phyloP scores from a whole-genome alignment of 2,797 vertebrate genomes.

The Bufotes viridis region DNA sequence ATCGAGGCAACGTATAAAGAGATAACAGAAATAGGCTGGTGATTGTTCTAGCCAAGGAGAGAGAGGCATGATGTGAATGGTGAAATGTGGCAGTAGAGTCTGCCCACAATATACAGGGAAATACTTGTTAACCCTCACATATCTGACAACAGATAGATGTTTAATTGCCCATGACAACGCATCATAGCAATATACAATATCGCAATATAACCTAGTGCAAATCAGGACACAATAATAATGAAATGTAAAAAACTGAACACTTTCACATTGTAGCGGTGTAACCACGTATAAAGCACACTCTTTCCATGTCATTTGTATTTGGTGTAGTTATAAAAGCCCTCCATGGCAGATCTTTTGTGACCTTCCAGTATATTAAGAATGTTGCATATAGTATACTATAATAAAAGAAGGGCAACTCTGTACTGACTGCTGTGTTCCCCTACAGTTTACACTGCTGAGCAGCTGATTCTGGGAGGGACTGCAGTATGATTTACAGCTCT shows the following conservation, averaged over 20 bases:
- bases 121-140: neutral
- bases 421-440: no score
- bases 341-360: neutral
- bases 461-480: neutral
- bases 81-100: no score
- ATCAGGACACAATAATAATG: conserved; percentile 4
- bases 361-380: no score
- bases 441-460: no score
- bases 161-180: neutral
- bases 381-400: neutral
- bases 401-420: neutral
- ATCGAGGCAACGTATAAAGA: no score
- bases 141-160: neutral
- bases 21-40: no score
- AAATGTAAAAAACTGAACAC: neutral
- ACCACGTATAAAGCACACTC: neutral
- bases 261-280: neutral
- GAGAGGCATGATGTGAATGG: no score
- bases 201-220: neutral
- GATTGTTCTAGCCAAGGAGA: no score
- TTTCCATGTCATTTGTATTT: neutral
- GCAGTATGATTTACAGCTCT: neutral
- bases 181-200: neutral
- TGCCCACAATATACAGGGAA: neutral
- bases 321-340: neutral